A percentile compares a stretch with the other conserved stretches of the same genome.
Evolutionary conservation across 2,113 vertebrate genomes (phyloP).

Genomic region (Amia ocellicauda): DNA sequence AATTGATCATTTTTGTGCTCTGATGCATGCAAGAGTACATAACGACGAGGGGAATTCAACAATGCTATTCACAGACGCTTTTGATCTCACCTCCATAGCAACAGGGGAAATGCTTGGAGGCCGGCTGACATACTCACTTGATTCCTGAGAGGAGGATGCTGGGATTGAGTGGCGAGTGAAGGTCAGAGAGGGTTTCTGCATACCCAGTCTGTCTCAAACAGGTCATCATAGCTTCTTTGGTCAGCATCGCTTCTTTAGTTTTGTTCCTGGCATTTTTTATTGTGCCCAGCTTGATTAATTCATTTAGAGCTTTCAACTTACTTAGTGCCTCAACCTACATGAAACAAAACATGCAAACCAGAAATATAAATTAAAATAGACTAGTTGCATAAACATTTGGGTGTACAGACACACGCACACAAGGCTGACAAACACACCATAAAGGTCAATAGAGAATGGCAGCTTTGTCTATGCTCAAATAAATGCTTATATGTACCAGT

Average conservation of each 20-base stretch:
- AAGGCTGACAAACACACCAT: too few relatives aligned
- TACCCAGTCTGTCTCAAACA: constrained; percentile 91
- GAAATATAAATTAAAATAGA: too few relatives aligned
- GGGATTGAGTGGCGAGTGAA: constrained; percentile 90
- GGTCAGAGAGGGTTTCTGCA: constrained; percentile 85
- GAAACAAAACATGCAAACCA: constrained; percentile 36
- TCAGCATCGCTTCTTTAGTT: constrained; percentile 88
- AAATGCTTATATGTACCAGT: too few relatives aligned
- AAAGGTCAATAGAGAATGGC: too few relatives aligned
- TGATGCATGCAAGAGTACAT: too few relatives aligned
- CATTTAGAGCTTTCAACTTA: constrained; percentile 94
- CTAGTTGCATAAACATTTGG: too few relatives aligned
- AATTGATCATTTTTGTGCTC: too few relatives aligned
- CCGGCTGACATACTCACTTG: constrained; percentile 73
- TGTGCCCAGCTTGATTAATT: constrained; percentile 89
- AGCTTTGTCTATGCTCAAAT: too few relatives aligned
- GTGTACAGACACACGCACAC: background rate
- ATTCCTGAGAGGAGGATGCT: constrained; percentile 87
- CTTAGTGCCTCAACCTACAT: constrained; percentile 95
- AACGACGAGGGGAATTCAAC: too few relatives aligned
- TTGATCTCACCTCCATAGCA: too few relatives aligned
- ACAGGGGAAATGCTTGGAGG: too few relatives aligned
- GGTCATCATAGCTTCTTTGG: constrained; percentile 87
- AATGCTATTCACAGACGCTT: too few relatives aligned
- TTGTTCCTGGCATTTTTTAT: constrained; percentile 83